These are phyloP conservation scores for Odontomyia ornata DNA, from an alignment of 2,888 invertebrate genomes.

Conservation along the genomic window DNA sequence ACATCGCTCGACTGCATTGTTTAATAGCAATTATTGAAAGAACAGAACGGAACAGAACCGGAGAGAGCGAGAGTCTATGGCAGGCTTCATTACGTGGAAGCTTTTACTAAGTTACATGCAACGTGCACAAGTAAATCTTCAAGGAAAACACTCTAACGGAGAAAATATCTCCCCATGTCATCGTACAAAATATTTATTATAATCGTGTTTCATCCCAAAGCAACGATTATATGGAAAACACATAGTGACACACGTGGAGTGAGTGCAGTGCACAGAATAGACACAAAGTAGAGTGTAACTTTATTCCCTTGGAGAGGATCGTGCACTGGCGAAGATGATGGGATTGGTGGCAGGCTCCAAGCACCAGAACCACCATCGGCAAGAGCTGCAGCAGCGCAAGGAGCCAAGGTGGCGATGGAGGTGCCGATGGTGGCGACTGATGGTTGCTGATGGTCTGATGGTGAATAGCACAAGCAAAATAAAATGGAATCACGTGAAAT, in stretches of 20 bases:
- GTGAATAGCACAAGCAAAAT: not conserved
- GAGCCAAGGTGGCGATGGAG: not conserved
- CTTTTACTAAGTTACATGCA: slow-evolving; percentile 34
- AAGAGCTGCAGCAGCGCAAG: too few species aligned
- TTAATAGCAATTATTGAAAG: not conserved
- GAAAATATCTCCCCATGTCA: slow-evolving; percentile 34
- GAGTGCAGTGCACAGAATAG: slow-evolving; percentile 11
- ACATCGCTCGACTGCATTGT: not conserved
- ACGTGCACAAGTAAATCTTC: slow-evolving; percentile 24
- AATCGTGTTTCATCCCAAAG: slow-evolving; percentile 37
- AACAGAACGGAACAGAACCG: too few species aligned
- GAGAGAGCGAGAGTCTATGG: slow-evolving; percentile 15
- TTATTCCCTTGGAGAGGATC: slow-evolving; percentile 35
- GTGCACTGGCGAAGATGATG: slow-evolving; percentile 21
- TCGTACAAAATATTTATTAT: slow-evolving; percentile 39
- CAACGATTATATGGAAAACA: slow-evolving; percentile 34
- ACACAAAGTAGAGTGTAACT: slow-evolving; percentile 31
- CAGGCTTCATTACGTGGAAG: slow-evolving; percentile 32
- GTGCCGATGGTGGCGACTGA: not conserved
- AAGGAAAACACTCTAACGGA: slow-evolving; percentile 6
- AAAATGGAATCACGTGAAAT: slow-evolving; percentile 42
- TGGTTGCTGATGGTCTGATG: not conserved
- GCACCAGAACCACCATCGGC: not conserved
- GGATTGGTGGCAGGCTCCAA: not conserved
- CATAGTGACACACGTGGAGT: slow-evolving; percentile 34